Conservation (phyloP, 1,140 invertebrate genomes). For the Drosophila parabipectinata region DNA sequence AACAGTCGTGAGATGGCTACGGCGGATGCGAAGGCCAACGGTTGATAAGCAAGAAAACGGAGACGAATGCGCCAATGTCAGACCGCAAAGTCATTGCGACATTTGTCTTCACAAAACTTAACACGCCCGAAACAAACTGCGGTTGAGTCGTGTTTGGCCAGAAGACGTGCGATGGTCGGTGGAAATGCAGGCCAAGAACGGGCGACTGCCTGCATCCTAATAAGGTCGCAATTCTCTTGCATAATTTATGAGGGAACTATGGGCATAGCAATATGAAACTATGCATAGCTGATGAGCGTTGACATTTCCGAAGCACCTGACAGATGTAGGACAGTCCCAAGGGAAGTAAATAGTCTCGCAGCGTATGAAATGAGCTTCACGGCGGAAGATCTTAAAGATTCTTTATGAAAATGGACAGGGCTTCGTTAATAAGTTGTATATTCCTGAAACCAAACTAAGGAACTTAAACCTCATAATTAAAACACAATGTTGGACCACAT, state of each 20-base stretch:
- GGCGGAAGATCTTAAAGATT: background rate
- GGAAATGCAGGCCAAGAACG: slow-evolving; percentile 14
- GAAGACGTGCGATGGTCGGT: background rate
- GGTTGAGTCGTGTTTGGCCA: slow-evolving; percentile 2
- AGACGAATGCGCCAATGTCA: slow-evolving; percentile 52
- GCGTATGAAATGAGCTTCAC: slow-evolving; percentile 4
- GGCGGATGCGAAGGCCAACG: too few relatives aligned
- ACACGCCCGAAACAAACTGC: slow-evolving; percentile 1
- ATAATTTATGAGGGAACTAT: slow-evolving; percentile 52
- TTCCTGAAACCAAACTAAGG: background rate
- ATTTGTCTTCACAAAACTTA: slow-evolving; percentile 31
- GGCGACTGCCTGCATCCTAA: slow-evolving; percentile 22
- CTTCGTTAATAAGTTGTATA: too few relatives aligned
- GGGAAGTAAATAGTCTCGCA: slow-evolving; percentile 11
- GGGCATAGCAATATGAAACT: slow-evolving; percentile 23
- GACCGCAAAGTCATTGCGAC: slow-evolving; percentile 28
- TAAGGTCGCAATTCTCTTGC: slow-evolving; percentile 40
- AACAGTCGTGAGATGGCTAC: slow-evolving; percentile 29
- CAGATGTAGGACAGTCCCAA: slow-evolving; percentile 34
- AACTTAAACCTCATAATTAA: background rate
- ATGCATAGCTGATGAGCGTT: slow-evolving; percentile 59
- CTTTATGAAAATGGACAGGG: too few relatives aligned
- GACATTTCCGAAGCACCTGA: slow-evolving; percentile 30
- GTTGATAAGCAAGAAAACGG: slow-evolving; percentile 29
- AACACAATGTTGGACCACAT: background rate